Conservation (phyloP, 2,113 vertebrate genomes). For the Falcunculus frontatus region DNA sequence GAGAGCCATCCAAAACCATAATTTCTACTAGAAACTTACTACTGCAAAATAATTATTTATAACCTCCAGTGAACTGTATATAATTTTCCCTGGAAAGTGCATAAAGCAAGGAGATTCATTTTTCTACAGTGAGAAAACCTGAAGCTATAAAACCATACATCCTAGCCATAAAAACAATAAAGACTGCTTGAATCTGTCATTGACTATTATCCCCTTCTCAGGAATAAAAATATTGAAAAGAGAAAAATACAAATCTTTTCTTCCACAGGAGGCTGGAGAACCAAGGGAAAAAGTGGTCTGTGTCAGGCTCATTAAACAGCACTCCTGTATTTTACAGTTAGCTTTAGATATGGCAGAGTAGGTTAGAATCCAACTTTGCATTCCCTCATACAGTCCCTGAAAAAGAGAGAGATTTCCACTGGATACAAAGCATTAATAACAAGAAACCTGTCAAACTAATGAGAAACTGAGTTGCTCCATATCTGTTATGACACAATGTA, state of each 20-base stretch:
- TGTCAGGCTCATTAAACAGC: background rate
- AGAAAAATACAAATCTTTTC: background rate
- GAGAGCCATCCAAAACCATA: background rate
- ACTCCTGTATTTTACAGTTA: background rate
- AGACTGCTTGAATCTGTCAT: background rate
- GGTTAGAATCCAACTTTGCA: background rate
- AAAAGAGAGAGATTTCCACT: background rate
- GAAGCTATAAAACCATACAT: slow-evolving; percentile 6
- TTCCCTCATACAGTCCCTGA: background rate
- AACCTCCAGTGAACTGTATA: background rate
- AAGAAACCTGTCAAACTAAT: background rate
- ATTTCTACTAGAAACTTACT: background rate
- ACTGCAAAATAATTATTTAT: background rate
- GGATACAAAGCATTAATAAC: background rate
- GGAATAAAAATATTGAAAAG: background rate
- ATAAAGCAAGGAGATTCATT: slow-evolving; percentile 9
- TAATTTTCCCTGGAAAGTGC: background rate
- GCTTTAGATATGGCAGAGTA: background rate
- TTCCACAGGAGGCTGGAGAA: background rate
- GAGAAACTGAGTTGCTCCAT: background rate
- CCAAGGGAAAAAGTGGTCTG: background rate
- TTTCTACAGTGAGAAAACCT: background rate
- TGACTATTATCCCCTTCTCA: background rate
- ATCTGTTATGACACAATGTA: background rate
- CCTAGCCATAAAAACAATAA: background rate